Evolutionary conservation across 35 echinoderm and acorn worm genomes (phyloP).

Genomic region (Ophioderma brevispina): DNA sequence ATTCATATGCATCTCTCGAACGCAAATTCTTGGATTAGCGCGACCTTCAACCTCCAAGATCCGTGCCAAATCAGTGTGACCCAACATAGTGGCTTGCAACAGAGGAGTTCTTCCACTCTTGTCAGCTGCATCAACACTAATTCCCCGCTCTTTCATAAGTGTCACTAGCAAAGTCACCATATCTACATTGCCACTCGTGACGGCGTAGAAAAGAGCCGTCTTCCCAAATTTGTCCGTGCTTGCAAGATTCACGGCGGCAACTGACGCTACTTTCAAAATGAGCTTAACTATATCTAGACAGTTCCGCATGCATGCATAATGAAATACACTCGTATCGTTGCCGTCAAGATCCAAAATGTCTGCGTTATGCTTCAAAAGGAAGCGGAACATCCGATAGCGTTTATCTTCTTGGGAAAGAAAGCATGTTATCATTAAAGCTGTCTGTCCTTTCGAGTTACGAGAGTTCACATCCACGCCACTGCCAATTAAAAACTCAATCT

Average conservation of each 20-base stretch:
- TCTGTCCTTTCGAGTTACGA: slow-evolving; percentile 48
- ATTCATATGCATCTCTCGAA: slow-evolving; percentile 55
- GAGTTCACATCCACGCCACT: slow-evolving; percentile 58
- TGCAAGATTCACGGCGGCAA: slow-evolving; percentile 54
- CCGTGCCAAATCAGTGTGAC: slow-evolving; percentile 44
- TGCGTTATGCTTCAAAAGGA: slow-evolving; percentile 51
- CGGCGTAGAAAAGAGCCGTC: slow-evolving; percentile 63
- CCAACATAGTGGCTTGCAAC: slow-evolving; percentile 51
- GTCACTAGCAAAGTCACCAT: slow-evolving; percentile 39
- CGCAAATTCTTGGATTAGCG: slow-evolving; percentile 82
- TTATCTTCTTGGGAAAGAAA: slow-evolving; percentile 54
- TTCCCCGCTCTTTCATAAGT: slow-evolving; percentile 40
- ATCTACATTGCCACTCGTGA: slow-evolving; percentile 46
- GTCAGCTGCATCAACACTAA: slow-evolving; percentile 66
- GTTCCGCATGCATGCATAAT: slow-evolving; percentile 57
- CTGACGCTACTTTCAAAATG: slow-evolving; percentile 44
- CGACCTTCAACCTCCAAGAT: slow-evolving; percentile 37
- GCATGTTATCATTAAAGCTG: slow-evolving; percentile 61
- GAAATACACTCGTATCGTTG: slow-evolving; percentile 68
- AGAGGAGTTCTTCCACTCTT: slow-evolving; percentile 58
- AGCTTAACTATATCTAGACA: slow-evolving; percentile 28
- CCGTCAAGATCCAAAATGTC: slow-evolving; percentile 62
- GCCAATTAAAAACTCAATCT: slow-evolving; percentile 58
- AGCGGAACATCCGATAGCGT: slow-evolving; percentile 76
- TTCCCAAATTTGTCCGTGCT: slow-evolving; percentile 51